phyloP scores from a whole-genome alignment of 2,888 invertebrate genomes.

The Lasioglossum malachurum region DNA sequence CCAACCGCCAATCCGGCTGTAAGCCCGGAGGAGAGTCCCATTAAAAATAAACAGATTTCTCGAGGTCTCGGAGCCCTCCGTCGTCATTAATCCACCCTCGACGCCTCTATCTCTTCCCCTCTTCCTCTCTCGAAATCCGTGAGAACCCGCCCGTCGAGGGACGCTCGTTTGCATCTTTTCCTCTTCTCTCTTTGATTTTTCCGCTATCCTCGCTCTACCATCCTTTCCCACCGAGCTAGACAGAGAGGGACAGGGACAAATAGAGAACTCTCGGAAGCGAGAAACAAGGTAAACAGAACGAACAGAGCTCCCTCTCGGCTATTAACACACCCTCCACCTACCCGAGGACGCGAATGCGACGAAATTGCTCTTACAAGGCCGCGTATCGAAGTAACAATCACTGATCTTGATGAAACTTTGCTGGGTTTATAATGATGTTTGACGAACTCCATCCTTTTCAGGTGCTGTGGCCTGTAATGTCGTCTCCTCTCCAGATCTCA shows the following conservation, averaged over 20 bases:
- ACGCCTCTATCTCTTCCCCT: constrained; percentile 18
- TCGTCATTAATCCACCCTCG: constrained; percentile 60
- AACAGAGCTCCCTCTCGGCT: not conserved
- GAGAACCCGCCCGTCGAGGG: constrained; percentile 25
- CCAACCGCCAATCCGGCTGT: constrained; percentile 37
- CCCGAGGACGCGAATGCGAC: constrained; percentile 26
- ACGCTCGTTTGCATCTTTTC: constrained; percentile 61
- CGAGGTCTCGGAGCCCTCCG: constrained; percentile 32
- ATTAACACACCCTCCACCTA: constrained; percentile 20
- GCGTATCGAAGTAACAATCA: not conserved
- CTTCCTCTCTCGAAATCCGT: constrained; percentile 36
- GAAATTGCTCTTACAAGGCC: constrained; percentile 45
- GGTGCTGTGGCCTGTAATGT: not conserved
- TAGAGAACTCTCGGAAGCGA: not conserved
- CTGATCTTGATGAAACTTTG: not conserved
- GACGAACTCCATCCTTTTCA: not conserved
- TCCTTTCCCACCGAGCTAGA: not conserved
- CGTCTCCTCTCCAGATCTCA: not conserved
- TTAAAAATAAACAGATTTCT: constrained; percentile 66
- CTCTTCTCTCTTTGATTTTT: not conserved
- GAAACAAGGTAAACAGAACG: constrained; percentile 10
- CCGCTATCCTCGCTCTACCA: not conserved
- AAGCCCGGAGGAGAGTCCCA: constrained; percentile 30
- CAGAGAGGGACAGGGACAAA: not conserved
- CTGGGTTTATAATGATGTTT: not conserved